Conservation (phyloP, 1,140 invertebrate species). For the Hycleus cichorii region DNA sequence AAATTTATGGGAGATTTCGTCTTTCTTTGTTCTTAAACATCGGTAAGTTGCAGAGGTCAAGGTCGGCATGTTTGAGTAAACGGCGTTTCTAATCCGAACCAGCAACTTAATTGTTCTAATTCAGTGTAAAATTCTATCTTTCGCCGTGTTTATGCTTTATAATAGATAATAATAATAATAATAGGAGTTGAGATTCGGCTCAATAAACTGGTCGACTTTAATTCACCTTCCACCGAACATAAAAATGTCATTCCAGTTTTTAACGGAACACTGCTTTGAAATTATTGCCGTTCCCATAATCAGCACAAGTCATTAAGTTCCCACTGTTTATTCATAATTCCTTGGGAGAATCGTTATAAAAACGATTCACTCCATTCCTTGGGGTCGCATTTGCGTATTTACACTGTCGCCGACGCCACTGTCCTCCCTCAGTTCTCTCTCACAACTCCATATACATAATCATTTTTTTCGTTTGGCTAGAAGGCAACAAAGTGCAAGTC, state of each 20-base stretch:
- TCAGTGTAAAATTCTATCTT: no score
- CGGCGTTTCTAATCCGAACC: no score
- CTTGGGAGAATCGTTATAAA: slow-evolving; percentile 27
- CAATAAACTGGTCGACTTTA: slow-evolving; percentile 15
- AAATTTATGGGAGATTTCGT: no score
- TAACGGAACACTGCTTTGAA: slow-evolving; percentile 38
- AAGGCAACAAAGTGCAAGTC: slow-evolving; percentile 18
- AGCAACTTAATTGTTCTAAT: no score
- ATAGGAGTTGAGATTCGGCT: slow-evolving; percentile 1
- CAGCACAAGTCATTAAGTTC: slow-evolving; percentile 41
- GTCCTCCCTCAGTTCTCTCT: not conserved
- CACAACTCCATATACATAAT: not conserved
- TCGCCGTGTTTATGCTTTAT: not conserved
- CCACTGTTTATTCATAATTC: slow-evolving; percentile 40
- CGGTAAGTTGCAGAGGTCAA: no score
- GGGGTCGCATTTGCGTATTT: slow-evolving; percentile 21
- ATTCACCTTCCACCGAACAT: slow-evolving; percentile 25
- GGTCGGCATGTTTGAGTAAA: no score
- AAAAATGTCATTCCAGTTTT: slow-evolving; percentile 35
- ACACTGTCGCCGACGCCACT: slow-evolving; percentile 3
- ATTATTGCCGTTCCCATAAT: slow-evolving; percentile 40
- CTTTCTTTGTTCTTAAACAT: no score
- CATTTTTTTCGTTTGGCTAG: not conserved
- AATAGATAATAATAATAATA: no score
- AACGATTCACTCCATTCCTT: slow-evolving; percentile 19